Evolutionary conservation across 2,797 vertebrate genomes (phyloP).

Genomic region (Crocidura indochinensis): DNA sequence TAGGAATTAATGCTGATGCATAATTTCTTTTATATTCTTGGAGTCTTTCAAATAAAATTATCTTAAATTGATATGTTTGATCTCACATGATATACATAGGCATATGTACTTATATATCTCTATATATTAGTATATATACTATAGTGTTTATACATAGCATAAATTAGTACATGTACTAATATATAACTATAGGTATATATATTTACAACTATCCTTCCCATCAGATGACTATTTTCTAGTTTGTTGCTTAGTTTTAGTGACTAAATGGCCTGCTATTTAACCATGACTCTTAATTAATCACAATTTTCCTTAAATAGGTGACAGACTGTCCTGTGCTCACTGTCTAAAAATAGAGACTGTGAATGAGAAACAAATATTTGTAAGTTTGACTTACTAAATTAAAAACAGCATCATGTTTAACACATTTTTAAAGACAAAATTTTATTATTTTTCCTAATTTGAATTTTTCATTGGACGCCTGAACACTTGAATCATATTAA

Average conservation of each 20-base stretch:
- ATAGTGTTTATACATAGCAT: too few species aligned
- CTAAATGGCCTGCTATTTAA: slow-evolving; percentile 39
- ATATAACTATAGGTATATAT: background rate
- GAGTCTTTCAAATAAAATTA: background rate
- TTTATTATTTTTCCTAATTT: slow-evolving; percentile 41
- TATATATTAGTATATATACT: too few species aligned
- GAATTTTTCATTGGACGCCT: background rate
- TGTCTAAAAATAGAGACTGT: slow-evolving; percentile 17
- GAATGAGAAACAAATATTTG: slow-evolving; percentile 56
- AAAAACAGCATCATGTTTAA: slow-evolving; percentile 53
- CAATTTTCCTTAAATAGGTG: slow-evolving; percentile 46
- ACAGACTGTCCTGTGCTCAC: slow-evolving; percentile 6
- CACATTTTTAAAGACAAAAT: slow-evolving; percentile 33
- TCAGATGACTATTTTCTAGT: slow-evolving; percentile 55
- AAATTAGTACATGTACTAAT: too few species aligned
- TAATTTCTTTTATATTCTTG: background rate
- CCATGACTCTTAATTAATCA: slow-evolving; percentile 52
- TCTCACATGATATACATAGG: too few species aligned
- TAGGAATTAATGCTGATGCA: background rate
- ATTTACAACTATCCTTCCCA: background rate
- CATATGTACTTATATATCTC: too few species aligned
- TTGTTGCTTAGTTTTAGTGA: background rate
- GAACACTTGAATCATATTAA: slow-evolving; percentile 14
- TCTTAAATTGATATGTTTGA: background rate
- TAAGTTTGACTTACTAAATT: slow-evolving; percentile 41